Evolutionary conservation across 2,113 vertebrate species (phyloP), one percentile per base, ranked within the genome.

Genomic region (Hyla sarda): DNA sequence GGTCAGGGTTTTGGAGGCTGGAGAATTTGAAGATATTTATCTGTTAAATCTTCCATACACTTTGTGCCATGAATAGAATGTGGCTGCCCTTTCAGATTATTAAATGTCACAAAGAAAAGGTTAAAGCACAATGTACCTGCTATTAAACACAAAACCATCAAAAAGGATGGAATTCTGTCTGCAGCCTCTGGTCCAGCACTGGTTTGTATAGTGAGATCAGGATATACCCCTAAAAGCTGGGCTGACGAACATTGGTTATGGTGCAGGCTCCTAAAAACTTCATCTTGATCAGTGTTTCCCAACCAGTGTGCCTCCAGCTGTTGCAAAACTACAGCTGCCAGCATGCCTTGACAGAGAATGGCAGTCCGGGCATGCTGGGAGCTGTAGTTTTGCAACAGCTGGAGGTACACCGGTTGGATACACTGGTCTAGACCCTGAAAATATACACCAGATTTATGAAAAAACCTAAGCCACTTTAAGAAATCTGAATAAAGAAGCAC

Each of bases 31-130:
- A 19, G 50, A 54, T 77, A 77, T 77, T 77, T 77, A 77, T 32
- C 48, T 32, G 17, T 34, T 28, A 77, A 54, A 83, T 83, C 50
- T 54, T 83, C 6, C 73, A 32, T 83, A 83, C 73, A 73, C 67
- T n/a, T 48, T 34, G 32, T 41, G n/a, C 30, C 17, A n/a, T 73
- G 50, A 72, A 32, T 73, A 54, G 67, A 71, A 47, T 21, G 30
- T 41, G 25, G 47, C 32, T 83, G 82, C 67, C 82, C 82, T 73
- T 83, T 83, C 34, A 52, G 19, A 73, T 83, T 83, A 83, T 83
- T 83, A 83, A 83, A 83, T 83, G 82, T 83, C 82, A 83, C 82
- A 83, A 73, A 83, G 67, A 73, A 83, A 83, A 83, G 81, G 82
- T 83, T 83, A 83, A 56, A 72, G 47, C 30, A 23, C 67, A 41